A percentile compares a stretch with the other conserved stretches of the same genome.
Conservation (phyloP, 1,140 invertebrate genomes). For the Ericerus pela region DNA sequence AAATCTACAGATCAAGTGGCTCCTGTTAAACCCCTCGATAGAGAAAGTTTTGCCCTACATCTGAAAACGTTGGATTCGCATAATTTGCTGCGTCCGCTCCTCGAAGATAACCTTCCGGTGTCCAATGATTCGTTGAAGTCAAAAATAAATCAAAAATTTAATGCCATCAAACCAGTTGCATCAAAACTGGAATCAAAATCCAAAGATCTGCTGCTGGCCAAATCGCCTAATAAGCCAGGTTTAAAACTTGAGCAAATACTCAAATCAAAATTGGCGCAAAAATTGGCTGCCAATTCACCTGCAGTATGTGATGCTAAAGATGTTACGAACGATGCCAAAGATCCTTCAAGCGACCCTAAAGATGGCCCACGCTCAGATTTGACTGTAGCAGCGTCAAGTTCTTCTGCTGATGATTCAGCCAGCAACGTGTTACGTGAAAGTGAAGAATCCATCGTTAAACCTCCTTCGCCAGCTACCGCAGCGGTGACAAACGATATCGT, state of each 20-base stretch:
- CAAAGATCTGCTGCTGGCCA: background rate
- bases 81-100: background rate
- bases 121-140: background rate
- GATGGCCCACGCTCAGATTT: too few relatives aligned
- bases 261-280: slow-evolving; percentile 17
- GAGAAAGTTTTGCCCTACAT: background rate
- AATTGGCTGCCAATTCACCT: background rate
- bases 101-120: background rate
- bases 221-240: slow-evolving; percentile 16
- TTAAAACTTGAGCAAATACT: slow-evolving; percentile 22
- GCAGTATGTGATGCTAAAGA: too few relatives aligned
- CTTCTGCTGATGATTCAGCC: too few relatives aligned
- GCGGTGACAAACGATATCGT: too few relatives aligned
- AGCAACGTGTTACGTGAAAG: too few relatives aligned
- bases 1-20: too few relatives aligned
- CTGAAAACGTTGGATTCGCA: background rate
- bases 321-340: too few relatives aligned
- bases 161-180: background rate
- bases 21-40: background rate
- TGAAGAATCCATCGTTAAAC: too few relatives aligned
- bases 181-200: background rate
- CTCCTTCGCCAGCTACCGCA: too few relatives aligned
- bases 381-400: too few relatives aligned
- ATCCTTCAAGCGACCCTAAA: too few relatives aligned
- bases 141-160: slow-evolving; percentile 5